Base-by-base conservation (phyloP, 1,140 invertebrate genomes). In the Dolichoris vasculosae region DNA sequence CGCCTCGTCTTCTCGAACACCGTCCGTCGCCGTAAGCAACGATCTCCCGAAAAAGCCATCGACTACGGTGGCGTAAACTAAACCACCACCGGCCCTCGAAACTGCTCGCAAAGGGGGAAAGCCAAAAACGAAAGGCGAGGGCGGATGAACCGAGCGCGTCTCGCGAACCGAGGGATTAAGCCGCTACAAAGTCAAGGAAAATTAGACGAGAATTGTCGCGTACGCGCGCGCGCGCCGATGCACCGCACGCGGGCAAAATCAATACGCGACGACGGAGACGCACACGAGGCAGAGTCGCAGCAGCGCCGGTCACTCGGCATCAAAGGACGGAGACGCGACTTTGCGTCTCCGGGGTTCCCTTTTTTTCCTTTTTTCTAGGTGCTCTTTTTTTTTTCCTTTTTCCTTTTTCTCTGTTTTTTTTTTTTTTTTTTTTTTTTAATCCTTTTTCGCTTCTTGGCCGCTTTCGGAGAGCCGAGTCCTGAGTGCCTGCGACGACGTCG, bases 131-230 rank as follows among this genome's bases (percentile, higher is more conserved):
- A 38, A 69, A 38, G 32, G 0, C 23, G 55, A 59, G 55, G 55
- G 55, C 13, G 48, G 48, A 51, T 51, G 48, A 51, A 26, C 26
- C 55, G 51, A 64, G 30, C 69, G 38, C 69, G 69, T 71, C 35
- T 55, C 51, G 51, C 51, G 55, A 59, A 26, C 23, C 38, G 26
- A n/a, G 2, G 20, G 38, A 67, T 80, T 63, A 80, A 80, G 78
- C 78, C 55, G 59, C 4, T 23, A 46, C 59, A 63, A 80, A 80
- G 55, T 80, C 78, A 80, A 80, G 78, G 78, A 67, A 82, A 82
- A 82, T 82, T 82, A 71, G 63, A 69, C 38, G 63, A 67, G 38
- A 32, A 82, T 69, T 82, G 43, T 82, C 46, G 79, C 79, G 26
- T 48, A 75, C 2, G 77, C 55, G 55, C 77, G 78, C 59, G 78